Evolutionary conservation across 2,797 vertebrate species (phyloP), one percentile per base, ranked within the genome.

Genomic region (Semotilus atromaculatus): DNA sequence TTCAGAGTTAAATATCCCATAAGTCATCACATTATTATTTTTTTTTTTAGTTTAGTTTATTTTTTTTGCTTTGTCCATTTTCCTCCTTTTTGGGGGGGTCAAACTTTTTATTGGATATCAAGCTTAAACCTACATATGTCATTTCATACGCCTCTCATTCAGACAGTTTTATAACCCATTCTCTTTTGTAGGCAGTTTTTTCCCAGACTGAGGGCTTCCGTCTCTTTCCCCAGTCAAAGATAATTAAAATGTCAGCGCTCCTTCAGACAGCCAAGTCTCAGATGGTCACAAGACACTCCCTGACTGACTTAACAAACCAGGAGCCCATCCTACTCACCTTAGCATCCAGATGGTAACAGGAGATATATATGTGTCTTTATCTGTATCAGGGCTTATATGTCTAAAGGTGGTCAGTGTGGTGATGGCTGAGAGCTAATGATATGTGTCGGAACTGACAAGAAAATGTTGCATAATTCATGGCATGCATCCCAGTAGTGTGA

Each of bases 241-340:
- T 87, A 89, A 89, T 89, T 89, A 88, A 90, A 87, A 81, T 89
- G 89, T 90, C 90, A 89, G 80, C 9, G 21, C 40, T 85, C 55
- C 80, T 81, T 85, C 34, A 82, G 84, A 88, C 72, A 64, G 43
- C 74, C 78, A 31, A 80, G 85, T 85, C 88, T 89, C 87, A 87
- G 89, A 89, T 87, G 88, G 88, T 86, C 81, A 36, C 81, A 76
- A 83, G 88, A 80, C 73, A 76, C 74, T 84, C 67, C 80, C 78
- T 55, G 70, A 89, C 73, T 87, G 86, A 86, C 67, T 82, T 84
- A 87, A 80, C 85, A 89, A 85, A 88, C 74, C 48, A 67, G 43
- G 26, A 75, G n/a, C 76, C 81, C 85, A 80, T 58, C 78, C 73
- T 81, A 40, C 74, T 68, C 66, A 80, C 75, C 38, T 64, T 80